phyloP scores from a whole-genome alignment of 2,113 vertebrate genomes.

The Myotis brandtii region DNA sequence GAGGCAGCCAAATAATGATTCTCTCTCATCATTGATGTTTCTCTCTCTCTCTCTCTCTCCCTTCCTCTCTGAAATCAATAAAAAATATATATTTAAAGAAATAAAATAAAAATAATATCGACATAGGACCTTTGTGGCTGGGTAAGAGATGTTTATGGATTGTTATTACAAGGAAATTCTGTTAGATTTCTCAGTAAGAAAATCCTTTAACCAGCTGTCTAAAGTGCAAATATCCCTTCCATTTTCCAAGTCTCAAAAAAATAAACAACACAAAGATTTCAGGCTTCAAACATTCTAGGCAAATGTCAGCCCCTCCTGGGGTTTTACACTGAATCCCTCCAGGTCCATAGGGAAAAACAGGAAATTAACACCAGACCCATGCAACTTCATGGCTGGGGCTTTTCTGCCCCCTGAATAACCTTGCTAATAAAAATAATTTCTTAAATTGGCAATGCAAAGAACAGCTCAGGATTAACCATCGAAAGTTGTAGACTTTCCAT shows the following conservation, averaged over 20 bases:
- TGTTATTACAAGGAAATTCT: slow-evolving; percentile 20
- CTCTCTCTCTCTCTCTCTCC: too few species aligned
- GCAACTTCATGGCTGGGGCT: background rate
- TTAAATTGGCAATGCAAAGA: background rate
- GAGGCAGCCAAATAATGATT: too few species aligned
- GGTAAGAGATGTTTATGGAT: background rate
- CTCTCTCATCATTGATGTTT: too few species aligned
- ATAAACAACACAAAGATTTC: slow-evolving; percentile 61
- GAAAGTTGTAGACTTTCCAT: background rate
- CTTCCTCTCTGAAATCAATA: too few species aligned
- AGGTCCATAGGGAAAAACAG: slow-evolving; percentile 28
- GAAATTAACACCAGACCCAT: slow-evolving; percentile 46
- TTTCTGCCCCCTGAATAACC: slow-evolving; percentile 20
- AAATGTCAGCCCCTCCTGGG: slow-evolving; percentile 49
- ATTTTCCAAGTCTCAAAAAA: slow-evolving; percentile 56
- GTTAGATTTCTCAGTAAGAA: slow-evolving; percentile 1
- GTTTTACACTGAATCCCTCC: slow-evolving; percentile 48
- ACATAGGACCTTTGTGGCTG: background rate
- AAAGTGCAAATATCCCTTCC: slow-evolving; percentile 69
- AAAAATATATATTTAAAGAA: too few species aligned
- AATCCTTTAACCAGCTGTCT: slow-evolving; percentile 37
- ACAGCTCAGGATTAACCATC: background rate
- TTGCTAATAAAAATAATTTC: background rate
- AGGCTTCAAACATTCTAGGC: slow-evolving; percentile 67
- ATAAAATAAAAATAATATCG: background rate